Evolutionary conservation across 2,113 vertebrate species (phyloP).

Genomic region (Syngnathus scovelli): DNA sequence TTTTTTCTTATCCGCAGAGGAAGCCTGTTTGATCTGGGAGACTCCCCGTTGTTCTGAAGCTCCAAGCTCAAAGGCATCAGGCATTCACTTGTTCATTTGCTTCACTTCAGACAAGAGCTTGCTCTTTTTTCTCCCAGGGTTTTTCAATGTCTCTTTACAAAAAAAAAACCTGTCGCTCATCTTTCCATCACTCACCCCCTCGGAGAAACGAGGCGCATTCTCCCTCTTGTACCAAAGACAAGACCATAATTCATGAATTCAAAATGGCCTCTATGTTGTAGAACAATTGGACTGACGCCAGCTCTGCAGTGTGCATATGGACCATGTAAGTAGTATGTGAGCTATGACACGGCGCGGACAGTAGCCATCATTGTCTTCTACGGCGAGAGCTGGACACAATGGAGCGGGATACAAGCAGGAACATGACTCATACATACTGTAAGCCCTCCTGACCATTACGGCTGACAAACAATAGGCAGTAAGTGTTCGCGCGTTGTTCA

Average conservation of each 20-base stretch:
- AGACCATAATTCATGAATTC: constrained; percentile 52
- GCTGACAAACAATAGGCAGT: constrained; percentile 44
- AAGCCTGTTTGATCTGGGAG: constrained; percentile 62
- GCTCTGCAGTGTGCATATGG: constrained; percentile 44
- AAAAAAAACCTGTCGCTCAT: background rate
- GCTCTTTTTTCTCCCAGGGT: background rate
- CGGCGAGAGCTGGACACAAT: constrained; percentile 50
- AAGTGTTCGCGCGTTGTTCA: constrained; percentile 29
- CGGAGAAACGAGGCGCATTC: constrained; percentile 32
- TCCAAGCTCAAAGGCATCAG: constrained; percentile 40
- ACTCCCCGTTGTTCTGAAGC: constrained; percentile 51
- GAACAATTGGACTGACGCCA: constrained; percentile 25
- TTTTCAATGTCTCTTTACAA: constrained; percentile 10
- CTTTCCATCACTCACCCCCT: background rate
- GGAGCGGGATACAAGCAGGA: constrained; percentile 59
- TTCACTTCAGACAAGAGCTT: constrained; percentile 16
- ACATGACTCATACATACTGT: constrained; percentile 60
- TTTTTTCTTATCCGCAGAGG: constrained; percentile 46
- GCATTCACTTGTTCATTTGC: constrained; percentile 27
- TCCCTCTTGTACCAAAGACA: constrained; percentile 40
- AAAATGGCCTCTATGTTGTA: constrained; percentile 38
- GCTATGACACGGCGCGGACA: constrained; percentile 51
- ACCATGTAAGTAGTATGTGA: constrained; percentile 41
- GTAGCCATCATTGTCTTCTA: constrained; percentile 55
- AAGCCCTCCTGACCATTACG: constrained; percentile 41